Base-by-base conservation (phyloP, 2,113 vertebrate genomes). In the Zeus faber region DNA sequence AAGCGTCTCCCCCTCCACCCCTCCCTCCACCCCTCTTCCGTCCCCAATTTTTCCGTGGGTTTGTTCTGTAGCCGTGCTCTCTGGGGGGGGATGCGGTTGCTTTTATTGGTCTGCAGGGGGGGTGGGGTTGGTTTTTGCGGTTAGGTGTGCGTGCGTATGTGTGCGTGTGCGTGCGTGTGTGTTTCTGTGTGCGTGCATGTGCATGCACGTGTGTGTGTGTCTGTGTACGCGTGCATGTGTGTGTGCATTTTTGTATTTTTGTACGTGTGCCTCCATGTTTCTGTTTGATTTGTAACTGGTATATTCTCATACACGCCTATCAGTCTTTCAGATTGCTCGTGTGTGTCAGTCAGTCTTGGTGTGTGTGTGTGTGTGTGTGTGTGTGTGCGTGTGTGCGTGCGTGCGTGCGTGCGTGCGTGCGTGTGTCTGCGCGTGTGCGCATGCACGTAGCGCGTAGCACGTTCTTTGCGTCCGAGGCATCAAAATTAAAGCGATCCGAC, bases 61-160 rank as follows among this genome's bases (percentile, higher is more conserved):
- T 74, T 69, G 77, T n/a, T 61, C 76, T 74, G 59, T 71, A 79
- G 68, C 65, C 54, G 7, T 63, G 48, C 71, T 67, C 54, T 69
- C 57, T 54, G 54, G 78, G 79, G 70, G 62, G 72, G 61, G 33
- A 37, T 17, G 23, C 58, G 65, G 71, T 58, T 67, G 70, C 54
- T 84, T 87, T 87, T 85, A 86, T 86, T 82, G 80, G 77, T 85
- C 83, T 75, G 54, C 74, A 76, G 69, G 72, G 75, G 74, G 74
- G 83, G 71, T 68, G 77, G 76, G 62, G 62, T 61, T 66, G 75
- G 67, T 75, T 72, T 41, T 49, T 49, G 46, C 26, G n/a, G n/a
- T n/a, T n/a, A n/a, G n/a, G 22, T 66, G 65, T 78, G 74, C 10
- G 67, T 64, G 67, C 57, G n/a, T 13, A 43, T 45, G 51, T 67